Evolutionary conservation across 2,113 vertebrate species (phyloP).

Genomic region (Hydropotes inermis): DNA sequence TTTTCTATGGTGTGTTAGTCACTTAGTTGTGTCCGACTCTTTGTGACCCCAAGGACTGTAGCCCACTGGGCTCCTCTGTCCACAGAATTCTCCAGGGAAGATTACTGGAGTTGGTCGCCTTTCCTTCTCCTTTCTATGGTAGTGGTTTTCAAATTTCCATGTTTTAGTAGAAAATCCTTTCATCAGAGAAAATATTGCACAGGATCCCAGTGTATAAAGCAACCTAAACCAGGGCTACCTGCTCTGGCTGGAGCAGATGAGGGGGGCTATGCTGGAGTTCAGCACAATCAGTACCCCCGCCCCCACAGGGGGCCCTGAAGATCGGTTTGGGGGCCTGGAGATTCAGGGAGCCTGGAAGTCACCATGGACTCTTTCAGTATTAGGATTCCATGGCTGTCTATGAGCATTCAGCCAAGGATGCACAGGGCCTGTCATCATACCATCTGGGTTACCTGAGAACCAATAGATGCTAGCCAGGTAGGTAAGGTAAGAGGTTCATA

Average conservation of each 20-base stretch:
- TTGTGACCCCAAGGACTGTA: not conserved
- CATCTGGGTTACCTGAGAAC: not conserved
- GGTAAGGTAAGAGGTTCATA: not conserved
- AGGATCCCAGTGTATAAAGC: not conserved
- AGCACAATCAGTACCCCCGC: accelerated
- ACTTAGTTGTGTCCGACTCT: not conserved
- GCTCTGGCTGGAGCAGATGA: not conserved
- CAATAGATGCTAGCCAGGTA: not conserved
- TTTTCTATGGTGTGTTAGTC: not conserved
- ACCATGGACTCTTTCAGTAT: not conserved
- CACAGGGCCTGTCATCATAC: not conserved
- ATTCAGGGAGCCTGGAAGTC: not conserved
- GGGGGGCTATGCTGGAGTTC: accelerated
- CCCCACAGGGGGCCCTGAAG: not conserved
- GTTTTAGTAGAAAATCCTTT: not conserved
- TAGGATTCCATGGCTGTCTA: not conserved
- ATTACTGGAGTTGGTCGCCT: not conserved
- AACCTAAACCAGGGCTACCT: not conserved
- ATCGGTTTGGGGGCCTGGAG: not conserved
- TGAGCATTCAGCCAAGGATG: accelerated
- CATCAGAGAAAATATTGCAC: not conserved
- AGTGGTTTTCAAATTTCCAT: not conserved
- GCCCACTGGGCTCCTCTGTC: not conserved
- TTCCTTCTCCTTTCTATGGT: not conserved
- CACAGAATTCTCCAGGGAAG: not conserved